phyloP scores from a whole-genome alignment of 2,113 vertebrate species.

The Percopsis transmontana region DNA sequence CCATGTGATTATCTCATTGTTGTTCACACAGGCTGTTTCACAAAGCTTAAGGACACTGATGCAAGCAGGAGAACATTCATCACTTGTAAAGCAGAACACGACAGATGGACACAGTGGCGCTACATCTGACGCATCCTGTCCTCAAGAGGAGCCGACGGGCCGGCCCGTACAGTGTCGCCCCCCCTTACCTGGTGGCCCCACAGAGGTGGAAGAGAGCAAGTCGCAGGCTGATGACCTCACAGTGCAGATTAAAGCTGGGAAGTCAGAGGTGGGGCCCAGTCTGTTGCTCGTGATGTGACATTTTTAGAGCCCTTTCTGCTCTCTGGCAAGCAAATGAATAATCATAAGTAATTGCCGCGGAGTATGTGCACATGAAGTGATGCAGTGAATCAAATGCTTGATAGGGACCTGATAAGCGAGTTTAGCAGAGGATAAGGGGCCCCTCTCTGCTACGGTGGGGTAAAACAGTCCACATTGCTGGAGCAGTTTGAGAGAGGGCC shows the following conservation, averaged over 20 bases:
- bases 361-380: constrained; percentile 62
- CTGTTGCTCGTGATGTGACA: constrained; percentile 57
- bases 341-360: constrained; percentile 69
- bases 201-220: constrained; percentile 68
- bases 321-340: constrained; percentile 65
- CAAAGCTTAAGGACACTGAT: constrained; percentile 83
- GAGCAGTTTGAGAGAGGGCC: constrained; percentile 79
- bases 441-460: constrained; percentile 66
- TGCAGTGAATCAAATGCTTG: constrained; percentile 55
- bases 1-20: not conserved
- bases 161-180: constrained; percentile 14
- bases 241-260: constrained; percentile 94
- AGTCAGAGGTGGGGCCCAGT: constrained; percentile 87
- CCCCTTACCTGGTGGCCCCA: constrained; percentile 44
- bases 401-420: constrained; percentile 69
- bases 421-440: constrained; percentile 67
- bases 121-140: constrained; percentile 12
- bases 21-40: constrained; percentile 80
- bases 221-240: constrained; percentile 83
- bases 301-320: constrained; percentile 55
- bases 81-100: constrained; percentile 53
- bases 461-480: constrained; percentile 70
- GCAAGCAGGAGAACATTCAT: constrained; percentile 29
- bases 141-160: constrained; percentile 19
- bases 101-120: constrained; percentile 35